Evolutionary conservation across 2,113 vertebrate species (phyloP).

Genomic region (Anas platyrhynchos): DNA sequence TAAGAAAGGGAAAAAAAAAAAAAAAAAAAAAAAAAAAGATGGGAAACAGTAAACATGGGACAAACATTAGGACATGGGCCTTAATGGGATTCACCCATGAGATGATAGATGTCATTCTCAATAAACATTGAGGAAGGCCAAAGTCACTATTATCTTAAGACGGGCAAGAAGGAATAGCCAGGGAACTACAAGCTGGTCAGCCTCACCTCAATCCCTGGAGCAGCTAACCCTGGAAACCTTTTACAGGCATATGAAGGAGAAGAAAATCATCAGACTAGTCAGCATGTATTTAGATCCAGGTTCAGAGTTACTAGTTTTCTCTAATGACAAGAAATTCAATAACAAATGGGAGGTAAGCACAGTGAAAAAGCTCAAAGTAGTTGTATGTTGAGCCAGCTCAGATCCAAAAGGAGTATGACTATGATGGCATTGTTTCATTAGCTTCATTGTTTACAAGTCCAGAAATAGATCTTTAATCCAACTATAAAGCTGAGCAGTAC

Average conservation of each 20-base stretch:
- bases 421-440: neutral
- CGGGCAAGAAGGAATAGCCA: neutral
- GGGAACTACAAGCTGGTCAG: neutral
- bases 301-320: neutral
- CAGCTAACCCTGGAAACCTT: neutral
- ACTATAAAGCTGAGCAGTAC: neutral
- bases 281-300: neutral
- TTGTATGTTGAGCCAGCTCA: neutral
- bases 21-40: too few relatives aligned
- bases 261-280: neutral
- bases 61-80: neutral
- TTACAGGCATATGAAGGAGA: neutral
- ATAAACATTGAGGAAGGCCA: neutral
- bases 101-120: neutral
- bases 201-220: neutral
- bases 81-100: neutral
- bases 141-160: neutral
- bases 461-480: neutral
- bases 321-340: neutral
- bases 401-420: neutral
- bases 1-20: too few relatives aligned
- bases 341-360: neutral
- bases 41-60: too few relatives aligned
- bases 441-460: fast-evolving
- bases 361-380: neutral